Base-by-base conservation (phyloP, 2,888 invertebrate species). In the Nymphalis c-album region DNA sequence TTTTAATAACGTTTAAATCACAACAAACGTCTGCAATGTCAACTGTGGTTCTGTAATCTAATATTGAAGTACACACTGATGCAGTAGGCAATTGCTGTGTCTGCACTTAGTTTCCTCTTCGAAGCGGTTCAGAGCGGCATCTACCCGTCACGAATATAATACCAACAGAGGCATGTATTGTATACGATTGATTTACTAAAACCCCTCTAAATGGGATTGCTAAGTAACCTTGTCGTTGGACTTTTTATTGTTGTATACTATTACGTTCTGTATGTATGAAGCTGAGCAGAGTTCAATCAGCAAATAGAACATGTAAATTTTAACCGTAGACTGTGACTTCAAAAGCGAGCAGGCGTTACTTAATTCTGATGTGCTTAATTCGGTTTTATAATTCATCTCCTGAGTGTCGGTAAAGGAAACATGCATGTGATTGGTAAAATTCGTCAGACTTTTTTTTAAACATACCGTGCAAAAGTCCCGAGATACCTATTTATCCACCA, bases 11-110 rank as follows among this genome's bases (percentile, higher is more conserved):
- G 31, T 31, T 31, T 4, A 31, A 31, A 48, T 60, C 8, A 55
- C 7, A n/a, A 16, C 31, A 51, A 16, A 51, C 22, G 51, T 51
- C 55, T 31, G 17, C 53, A 46, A 47, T 50, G 31, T 62, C 71
- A 68, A 67, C 51, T 26, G 57, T 57, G 67, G 35, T 55, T 59
- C 70, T 70, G 70, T 73, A 74, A 78, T 76, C 67, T 75, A 77
- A 80, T 84, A 80, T 79, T 76, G 72, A 76, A 76, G 76, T 78
- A 76, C 77, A 76, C 78, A 76, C 77, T 75, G 76, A 77, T 72
- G 72, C 71, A 69, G 67, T 67, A 60, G 64, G 64, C 59, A 74
- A 71, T 69, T 63, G 62, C 62, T 50, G 55, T 76, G 79, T 81
- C 78, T 77, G 73, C 64, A 61, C 69, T 70, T 68, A 65, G 40